Evolutionary conservation across 2,888 invertebrate genomes (phyloP).

Genomic region (Osmoderma eremita): DNA sequence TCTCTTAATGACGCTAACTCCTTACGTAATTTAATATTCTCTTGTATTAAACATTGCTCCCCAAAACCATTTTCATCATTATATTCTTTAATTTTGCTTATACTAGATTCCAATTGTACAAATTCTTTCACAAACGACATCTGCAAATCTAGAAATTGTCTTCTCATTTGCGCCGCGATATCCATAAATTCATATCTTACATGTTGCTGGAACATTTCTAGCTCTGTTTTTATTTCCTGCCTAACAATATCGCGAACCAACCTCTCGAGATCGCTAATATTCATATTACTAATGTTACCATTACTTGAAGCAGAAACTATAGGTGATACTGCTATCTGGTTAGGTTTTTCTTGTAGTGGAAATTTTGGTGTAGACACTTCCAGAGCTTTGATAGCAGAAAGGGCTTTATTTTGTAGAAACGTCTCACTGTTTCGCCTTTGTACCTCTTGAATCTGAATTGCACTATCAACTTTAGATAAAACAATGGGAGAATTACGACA

Average conservation of each 20-base stretch:
- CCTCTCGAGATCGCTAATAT: not conserved
- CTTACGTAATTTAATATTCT: constrained; percentile 65
- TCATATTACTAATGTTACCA: constrained; percentile 1
- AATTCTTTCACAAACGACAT: constrained; percentile 58
- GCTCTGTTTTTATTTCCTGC: constrained; percentile 3
- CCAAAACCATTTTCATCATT: constrained; percentile 58
- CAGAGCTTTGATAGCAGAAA: constrained; percentile 6
- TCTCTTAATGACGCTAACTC: constrained; percentile 65
- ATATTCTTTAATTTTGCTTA: constrained; percentile 50
- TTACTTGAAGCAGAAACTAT: constrained; percentile 1
- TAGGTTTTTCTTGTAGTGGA: not conserved
- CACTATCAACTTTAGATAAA: constrained; percentile 5
- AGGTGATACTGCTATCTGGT: constrained; percentile 16
- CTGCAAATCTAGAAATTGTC: constrained; percentile 56
- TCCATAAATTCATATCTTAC: constrained; percentile 53
- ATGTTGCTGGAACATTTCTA: constrained; percentile 49
- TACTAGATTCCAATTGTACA: constrained; percentile 55
- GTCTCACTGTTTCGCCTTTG: constrained; percentile 14
- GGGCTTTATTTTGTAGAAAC: not conserved
- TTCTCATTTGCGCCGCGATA: constrained; percentile 51
- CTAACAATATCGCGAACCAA: not conserved
- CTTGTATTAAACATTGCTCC: constrained; percentile 65
- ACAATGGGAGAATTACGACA: not conserved
- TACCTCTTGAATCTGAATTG: constrained; percentile 1
- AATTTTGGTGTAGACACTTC: constrained; percentile 41